Base-by-base conservation (phyloP, 2,888 invertebrate species). In the Nomada ruficornis region DNA sequence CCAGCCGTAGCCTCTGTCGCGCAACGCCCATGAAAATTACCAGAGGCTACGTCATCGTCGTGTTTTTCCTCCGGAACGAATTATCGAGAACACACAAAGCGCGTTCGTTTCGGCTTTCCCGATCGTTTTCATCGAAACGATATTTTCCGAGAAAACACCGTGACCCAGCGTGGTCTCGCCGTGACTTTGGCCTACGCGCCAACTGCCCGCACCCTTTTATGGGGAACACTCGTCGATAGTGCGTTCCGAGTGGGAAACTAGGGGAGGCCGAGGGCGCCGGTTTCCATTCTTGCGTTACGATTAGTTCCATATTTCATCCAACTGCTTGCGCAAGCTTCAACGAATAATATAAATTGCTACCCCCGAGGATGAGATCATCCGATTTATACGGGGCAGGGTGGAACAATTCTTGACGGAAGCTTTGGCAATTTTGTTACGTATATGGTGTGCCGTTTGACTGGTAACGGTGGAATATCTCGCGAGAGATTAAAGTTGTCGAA, bases 181-280 rank as follows among this genome's bases (percentile, higher is more conserved):
- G 79, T 89, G 90, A 88, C 90, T 90, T 89, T 90, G 90, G 78
- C 87, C 86, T 59, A 36, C 76, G 68, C 65, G 54, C 47, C 36
- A 64, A 26, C 29, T 68, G 44, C 47, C 65, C 62, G 73, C 71
- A 3, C 42, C 84, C 86, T 74, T 86, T 85, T 85, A 87, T 54
- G 87, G 87, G 72, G 64, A 68, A 76, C 72, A 60, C 71, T 57
- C 63, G 77, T 76, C 75, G 84, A 23, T 23, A 52, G 55, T 20
- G 54, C 47, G 54, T 57, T 65, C 59, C 65, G 59, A 76, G 55
- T 63, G 72, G 60, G 54, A 29, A 67, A 63, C 71, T 26, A 65
- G 47, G 69, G 71, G 77, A 80, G 70, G 86, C 85, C 69, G 71
- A 80, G 75, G 71, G 54, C 84, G 54, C 62, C 65, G 71, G 81